Base-by-base conservation (phyloP, 2,113 vertebrate genomes). In the Anarrhichthys ocellatus region DNA sequence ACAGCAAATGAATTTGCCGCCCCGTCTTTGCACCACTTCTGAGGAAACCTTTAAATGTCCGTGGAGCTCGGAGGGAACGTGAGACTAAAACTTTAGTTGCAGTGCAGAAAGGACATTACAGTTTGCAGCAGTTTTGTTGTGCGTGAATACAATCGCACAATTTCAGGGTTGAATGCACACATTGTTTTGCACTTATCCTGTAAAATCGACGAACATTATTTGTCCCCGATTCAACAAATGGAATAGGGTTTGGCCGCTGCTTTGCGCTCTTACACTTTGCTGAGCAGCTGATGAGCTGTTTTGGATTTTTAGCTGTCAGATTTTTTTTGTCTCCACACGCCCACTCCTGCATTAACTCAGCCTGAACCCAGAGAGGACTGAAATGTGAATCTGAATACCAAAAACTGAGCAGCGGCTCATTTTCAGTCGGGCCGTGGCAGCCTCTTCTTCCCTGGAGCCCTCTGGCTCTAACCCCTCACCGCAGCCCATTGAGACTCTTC, bases 401-500 rank as follows among this genome's bases (percentile, higher is more conserved):
- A 72, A 76, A 87, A 66, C 42, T 32, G 76, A 85, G 67, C 77
- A 82, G 32, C 73, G 62, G 66, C 86, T 89, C 80, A 86, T 90
- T 89, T 80, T 85, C 82, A 87, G 87, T 88, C 73, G 9, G 62
- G 20, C 85, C 73, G 44, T 88, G 80, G 83, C 77, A 76, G 81
- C 76, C 79, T 85, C 80, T 76, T 71, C 81, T 81, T 81, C 72
- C 76, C 73, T 59, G 61, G 69, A 42, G 78, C 81, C 85, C 71
- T 87, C 77, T 87, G 77, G 84, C 87, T 82, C 73, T 77, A 64
- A 80, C 78, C 80, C 73, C 61, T 90, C 87, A 80, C 83, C 15
- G 20, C 79, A 83, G 76, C 29, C 71, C 78, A 84, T 87, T 88
- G 75, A 92, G 77, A 89, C 81, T 34, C 81, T 86, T 81, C 83